Percentiles rank a stretch among this genome's conserved stretches.
Evolutionary conservation across 2,113 vertebrate genomes (phyloP).

Genomic region (Salvelinus namaycush): DNA sequence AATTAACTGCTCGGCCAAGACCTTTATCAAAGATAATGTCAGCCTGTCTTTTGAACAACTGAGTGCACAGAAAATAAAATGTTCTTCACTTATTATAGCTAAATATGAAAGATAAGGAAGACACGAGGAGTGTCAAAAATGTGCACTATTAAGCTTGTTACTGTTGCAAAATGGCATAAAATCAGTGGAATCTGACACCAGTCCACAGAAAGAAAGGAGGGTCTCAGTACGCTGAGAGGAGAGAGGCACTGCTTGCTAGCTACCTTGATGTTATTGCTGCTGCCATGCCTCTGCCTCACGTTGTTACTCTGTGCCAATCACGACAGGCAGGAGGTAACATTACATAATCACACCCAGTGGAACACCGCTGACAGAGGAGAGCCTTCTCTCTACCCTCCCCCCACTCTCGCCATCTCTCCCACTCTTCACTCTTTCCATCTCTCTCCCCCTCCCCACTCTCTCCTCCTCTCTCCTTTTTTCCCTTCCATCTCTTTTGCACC

Average conservation of each 20-base stretch:
- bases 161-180: too few relatives aligned
- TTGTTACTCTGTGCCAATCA: conserved; percentile 35
- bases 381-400: conserved; percentile 26
- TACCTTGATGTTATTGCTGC: too few relatives aligned
- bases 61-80: too few relatives aligned
- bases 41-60: too few relatives aligned
- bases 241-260: too few relatives aligned
- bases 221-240: neutral
- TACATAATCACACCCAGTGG: conserved; percentile 55
- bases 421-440: conserved; percentile 7
- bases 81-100: too few relatives aligned
- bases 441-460: conserved; percentile 15
- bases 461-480: conserved; percentile 9
- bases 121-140: too few relatives aligned
- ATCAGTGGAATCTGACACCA: too few relatives aligned
- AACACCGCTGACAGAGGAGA: conserved; percentile 17
- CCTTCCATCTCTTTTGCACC: conserved; percentile 8
- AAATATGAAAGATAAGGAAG: too few relatives aligned
- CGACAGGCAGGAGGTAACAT: conserved; percentile 56
- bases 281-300: conserved; percentile 13
- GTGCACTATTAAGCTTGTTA: too few relatives aligned
- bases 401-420: conserved; percentile 25
- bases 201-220: neutral
- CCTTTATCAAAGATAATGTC: neutral
- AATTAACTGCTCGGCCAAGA: conserved; percentile 9